A percentile compares a stretch with the other conserved stretches of the same genome.
Evolutionary conservation across 2,888 invertebrate species (phyloP).

Genomic region (Chromoteleia sp.): DNA sequence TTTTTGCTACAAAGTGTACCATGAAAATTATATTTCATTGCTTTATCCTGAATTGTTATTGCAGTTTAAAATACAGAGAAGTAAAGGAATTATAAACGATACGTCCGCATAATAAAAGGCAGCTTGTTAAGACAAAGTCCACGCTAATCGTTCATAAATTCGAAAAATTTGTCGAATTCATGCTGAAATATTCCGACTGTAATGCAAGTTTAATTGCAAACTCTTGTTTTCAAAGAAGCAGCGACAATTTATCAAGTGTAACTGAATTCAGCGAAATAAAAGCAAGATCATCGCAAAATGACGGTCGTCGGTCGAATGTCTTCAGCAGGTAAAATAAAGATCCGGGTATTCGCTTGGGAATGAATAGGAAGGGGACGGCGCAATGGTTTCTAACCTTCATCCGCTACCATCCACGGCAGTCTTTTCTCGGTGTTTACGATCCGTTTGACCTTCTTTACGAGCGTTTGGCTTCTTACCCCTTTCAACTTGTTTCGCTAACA

Average conservation of each 20-base stretch:
- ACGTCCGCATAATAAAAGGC: neutral
- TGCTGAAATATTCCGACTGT: neutral
- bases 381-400: constrained; percentile 75
- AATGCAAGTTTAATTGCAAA: constrained; percentile 6
- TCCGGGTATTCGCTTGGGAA: constrained; percentile 49
- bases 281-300: constrained; percentile 22
- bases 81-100: constrained; percentile 14
- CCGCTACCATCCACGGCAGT: constrained; percentile 73
- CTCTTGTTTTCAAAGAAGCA: neutral
- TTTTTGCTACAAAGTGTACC: constrained; percentile 29
- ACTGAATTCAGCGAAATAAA: constrained; percentile 31
- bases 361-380: constrained; percentile 46
- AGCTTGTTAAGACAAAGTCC: neutral
- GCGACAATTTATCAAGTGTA: constrained; percentile 17
- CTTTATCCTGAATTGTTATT: constrained; percentile 25
- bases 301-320: constrained; percentile 36
- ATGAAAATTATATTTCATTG: constrained; percentile 21
- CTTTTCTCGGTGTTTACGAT: constrained; percentile 79
- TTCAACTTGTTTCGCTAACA: constrained; percentile 78
- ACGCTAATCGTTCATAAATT: constrained; percentile 24
- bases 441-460: constrained; percentile 81
- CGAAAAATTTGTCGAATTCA: no score
- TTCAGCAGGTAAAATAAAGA: constrained; percentile 56
- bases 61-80: constrained; percentile 7
- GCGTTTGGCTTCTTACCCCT: constrained; percentile 79